Conservation (phyloP, 1,140 invertebrate species). For the Drosophila miranda region DNA sequence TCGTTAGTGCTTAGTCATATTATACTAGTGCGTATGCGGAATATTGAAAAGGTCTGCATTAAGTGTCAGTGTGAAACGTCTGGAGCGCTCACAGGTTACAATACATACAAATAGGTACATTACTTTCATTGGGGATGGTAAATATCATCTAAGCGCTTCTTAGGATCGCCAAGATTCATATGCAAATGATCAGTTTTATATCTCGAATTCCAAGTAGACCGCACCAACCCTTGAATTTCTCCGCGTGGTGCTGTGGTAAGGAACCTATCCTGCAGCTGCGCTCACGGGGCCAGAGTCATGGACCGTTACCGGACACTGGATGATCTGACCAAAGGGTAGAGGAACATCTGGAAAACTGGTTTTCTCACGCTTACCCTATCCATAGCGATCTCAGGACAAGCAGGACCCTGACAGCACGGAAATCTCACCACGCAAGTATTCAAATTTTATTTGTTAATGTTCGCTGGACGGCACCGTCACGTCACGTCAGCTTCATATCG, state of each 20-base stretch:
- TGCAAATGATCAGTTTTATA: slow-evolving; percentile 27
- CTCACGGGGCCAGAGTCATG: slow-evolving; percentile 1
- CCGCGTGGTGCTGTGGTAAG: background rate
- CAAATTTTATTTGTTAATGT: slow-evolving; percentile 39
- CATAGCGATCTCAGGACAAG: slow-evolving; percentile 15
- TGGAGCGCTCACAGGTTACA: too few species aligned
- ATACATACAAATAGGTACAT: too few species aligned
- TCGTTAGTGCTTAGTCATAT: too few species aligned
- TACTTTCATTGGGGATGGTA: too few species aligned
- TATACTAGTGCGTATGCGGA: too few species aligned
- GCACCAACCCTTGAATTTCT: slow-evolving; percentile 15
- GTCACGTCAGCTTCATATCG: slow-evolving; percentile 5
- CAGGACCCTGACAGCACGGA: slow-evolving; percentile 25
- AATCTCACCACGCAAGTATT: slow-evolving; percentile 44
- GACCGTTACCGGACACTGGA: slow-evolving; percentile 57
- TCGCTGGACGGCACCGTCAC: slow-evolving; percentile 3
- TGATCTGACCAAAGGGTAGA: slow-evolving; percentile 31
- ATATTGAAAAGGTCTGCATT: too few species aligned
- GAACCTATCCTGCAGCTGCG: slow-evolving; percentile 24
- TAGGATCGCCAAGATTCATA: slow-evolving; percentile 10
- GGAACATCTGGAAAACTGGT: slow-evolving; percentile 60
- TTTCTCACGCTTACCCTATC: slow-evolving; percentile 64
- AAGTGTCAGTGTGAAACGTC: too few species aligned
- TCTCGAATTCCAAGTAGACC: slow-evolving; percentile 14
- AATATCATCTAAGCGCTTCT: too few species aligned